Percentiles rank a stretch among this genome's conserved stretches.
Evolutionary conservation across 1,140 invertebrate genomes (phyloP).

Genomic region (Zophobas morio): DNA sequence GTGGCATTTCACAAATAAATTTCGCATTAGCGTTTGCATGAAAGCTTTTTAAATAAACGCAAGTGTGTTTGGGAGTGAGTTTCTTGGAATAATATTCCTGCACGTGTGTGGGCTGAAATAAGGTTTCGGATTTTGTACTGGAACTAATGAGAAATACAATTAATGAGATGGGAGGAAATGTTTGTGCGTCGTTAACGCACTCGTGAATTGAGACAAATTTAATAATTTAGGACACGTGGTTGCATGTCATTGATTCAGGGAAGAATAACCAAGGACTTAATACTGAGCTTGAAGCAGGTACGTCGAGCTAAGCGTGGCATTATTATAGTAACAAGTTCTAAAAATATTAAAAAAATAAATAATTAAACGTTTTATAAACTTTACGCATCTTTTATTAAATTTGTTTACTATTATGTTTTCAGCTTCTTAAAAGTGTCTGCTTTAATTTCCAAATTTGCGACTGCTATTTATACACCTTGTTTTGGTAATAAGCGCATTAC

Average conservation of each 20-base stretch:
- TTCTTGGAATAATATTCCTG: conserved; percentile 30
- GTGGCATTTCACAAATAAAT: conserved; percentile 6
- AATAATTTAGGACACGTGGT: not conserved
- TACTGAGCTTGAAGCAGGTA: too few species aligned
- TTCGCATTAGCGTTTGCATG: conserved; percentile 11
- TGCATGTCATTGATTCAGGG: not conserved
- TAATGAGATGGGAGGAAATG: conserved; percentile 12
- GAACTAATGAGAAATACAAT: conserved; percentile 27
- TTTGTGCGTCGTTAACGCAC: not conserved
- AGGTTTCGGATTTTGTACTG: conserved; percentile 15
- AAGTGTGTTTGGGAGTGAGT: conserved; percentile 1
- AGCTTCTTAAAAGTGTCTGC: too few species aligned
- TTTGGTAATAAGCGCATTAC: too few species aligned
- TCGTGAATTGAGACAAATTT: not conserved
- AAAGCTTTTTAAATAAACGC: conserved; percentile 31
- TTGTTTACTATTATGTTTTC: too few species aligned
- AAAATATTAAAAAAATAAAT: too few species aligned
- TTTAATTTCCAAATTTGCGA: too few species aligned
- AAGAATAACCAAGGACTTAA: too few species aligned
- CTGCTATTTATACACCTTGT: too few species aligned
- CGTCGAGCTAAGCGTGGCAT: too few species aligned
- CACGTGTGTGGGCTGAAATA: conserved; percentile 18
- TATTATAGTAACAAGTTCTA: too few species aligned
- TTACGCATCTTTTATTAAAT: too few species aligned
- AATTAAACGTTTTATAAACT: too few species aligned